Evolutionary conservation across 1,140 invertebrate species (phyloP), one percentile per base, ranked within the genome.

Genomic region (Bombus sibiricus): DNA sequence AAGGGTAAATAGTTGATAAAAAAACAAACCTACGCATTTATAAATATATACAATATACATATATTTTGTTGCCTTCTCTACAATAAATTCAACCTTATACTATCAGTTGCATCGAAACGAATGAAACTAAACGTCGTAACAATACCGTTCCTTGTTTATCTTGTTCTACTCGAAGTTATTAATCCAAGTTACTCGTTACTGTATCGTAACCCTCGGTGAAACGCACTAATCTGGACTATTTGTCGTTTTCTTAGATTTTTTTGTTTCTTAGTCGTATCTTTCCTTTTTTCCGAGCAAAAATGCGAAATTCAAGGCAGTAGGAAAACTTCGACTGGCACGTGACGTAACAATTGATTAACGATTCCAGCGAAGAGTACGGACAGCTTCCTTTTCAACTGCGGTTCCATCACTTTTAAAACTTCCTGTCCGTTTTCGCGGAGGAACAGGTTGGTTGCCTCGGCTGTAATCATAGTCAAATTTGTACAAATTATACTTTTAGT

Each of bases 391-490:
- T 96, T 96, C 39, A 97, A 91, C 89, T 97, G 97, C 1, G 96
- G 96, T 89, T 96, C 96, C 97, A 97, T 97, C 12, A 96, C 95
- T 90, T 97, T 96, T 64, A 97, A 91, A 2, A 97, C 97, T 92
- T 97, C 96, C 73, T 96, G 96, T 4, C 97, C 97, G 90, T 97
- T 97, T 91, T 97, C 97, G 47, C 96, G 95, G 22, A 97, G 94
- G 90, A 97, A 97, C 47, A 97, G 93, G 92, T 97, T 97, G 3
- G 96, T 97, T 28, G 97, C 97, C 93, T 97, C 96, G 84, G 96
- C 97, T 97, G 90, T 34, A 96, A 96, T 81, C 81, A 71, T 79
- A 41, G 47, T 53, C 47, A 75, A 76, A 72, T 69, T 81, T n/a
- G 22, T 37, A 25, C 8, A 37, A 37, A 68, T 37, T 25, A 37